Conservation (phyloP, 2,888 invertebrate species). For the Campoplex nolae region DNA sequence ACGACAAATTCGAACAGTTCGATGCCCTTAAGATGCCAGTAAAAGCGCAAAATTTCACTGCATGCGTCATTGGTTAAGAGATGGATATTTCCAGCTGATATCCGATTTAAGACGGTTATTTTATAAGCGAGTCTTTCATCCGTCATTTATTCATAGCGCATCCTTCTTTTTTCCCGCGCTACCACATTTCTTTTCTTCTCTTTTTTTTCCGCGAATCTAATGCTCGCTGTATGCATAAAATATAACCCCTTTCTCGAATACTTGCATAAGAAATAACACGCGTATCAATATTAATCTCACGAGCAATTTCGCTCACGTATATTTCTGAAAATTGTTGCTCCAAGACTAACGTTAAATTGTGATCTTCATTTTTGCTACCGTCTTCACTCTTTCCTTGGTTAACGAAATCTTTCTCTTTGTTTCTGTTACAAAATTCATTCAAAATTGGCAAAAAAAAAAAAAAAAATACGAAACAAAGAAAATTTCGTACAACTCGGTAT, state of each 20-base stretch:
- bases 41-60: slow-evolving; percentile 39
- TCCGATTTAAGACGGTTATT: slow-evolving; percentile 4
- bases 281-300: slow-evolving; percentile 58
- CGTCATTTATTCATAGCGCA: slow-evolving; percentile 61
- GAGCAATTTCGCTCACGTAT: slow-evolving; percentile 22
- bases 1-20: slow-evolving; percentile 34
- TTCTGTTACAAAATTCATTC: neutral
- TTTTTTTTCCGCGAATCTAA: slow-evolving; percentile 1
- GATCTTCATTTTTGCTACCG: neutral
- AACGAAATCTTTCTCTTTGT: neutral
- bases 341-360: slow-evolving; percentile 3
- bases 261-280: neutral
- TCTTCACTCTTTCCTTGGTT: neutral
- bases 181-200: slow-evolving; percentile 32
- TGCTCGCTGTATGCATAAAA: slow-evolving; percentile 42
- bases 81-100: slow-evolving; percentile 28
- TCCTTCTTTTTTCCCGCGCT: slow-evolving; percentile 21
- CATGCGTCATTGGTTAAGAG: slow-evolving; percentile 27
- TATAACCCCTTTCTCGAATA: slow-evolving; percentile 33
- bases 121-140: slow-evolving; percentile 27
- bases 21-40: neutral
- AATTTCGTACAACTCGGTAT: no score
- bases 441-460: no score
- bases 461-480: neutral
- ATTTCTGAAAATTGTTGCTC: slow-evolving; percentile 37